Conservation (phyloP, 1,140 invertebrate genomes). For the Galendromus occidentalis region DNA sequence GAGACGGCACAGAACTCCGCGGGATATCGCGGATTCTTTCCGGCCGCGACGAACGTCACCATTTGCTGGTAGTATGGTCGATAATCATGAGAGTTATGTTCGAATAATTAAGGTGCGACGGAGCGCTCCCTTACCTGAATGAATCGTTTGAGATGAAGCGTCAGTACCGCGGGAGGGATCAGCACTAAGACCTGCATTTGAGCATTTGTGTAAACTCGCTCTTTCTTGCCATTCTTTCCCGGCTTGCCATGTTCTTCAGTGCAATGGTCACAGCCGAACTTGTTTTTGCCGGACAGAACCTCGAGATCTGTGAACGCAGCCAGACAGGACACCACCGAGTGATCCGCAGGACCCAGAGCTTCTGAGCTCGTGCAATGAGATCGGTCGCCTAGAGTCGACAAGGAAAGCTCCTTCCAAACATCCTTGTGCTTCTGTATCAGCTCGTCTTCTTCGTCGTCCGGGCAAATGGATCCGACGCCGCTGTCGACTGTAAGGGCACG, state of each 20-base stretch:
- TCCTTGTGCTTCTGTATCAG: background rate
- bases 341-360: background rate
- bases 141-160: slow-evolving; percentile 75
- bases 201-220: slow-evolving; percentile 55
- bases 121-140: slow-evolving; percentile 29
- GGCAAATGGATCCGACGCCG: background rate
- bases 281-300: slow-evolving; percentile 68
- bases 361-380: no score
- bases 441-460: slow-evolving; percentile 8
- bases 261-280: slow-evolving; percentile 73
- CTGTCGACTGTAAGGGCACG: background rate
- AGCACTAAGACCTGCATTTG: slow-evolving; percentile 77
- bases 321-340: slow-evolving; percentile 45
- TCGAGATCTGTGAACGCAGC: slow-evolving; percentile 76
- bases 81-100: no score
- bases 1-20: no score
- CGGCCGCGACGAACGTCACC: no score
- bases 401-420: slow-evolving; percentile 13
- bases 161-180: slow-evolving; percentile 71
- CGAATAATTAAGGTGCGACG: no score
- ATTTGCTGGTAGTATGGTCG: no score
- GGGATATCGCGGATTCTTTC: no score
- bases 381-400: background rate
- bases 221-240: slow-evolving; percentile 21
- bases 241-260: slow-evolving; percentile 35